Conservation (phyloP, 2,888 invertebrate genomes). For the Ochropleura plecta region DNA sequence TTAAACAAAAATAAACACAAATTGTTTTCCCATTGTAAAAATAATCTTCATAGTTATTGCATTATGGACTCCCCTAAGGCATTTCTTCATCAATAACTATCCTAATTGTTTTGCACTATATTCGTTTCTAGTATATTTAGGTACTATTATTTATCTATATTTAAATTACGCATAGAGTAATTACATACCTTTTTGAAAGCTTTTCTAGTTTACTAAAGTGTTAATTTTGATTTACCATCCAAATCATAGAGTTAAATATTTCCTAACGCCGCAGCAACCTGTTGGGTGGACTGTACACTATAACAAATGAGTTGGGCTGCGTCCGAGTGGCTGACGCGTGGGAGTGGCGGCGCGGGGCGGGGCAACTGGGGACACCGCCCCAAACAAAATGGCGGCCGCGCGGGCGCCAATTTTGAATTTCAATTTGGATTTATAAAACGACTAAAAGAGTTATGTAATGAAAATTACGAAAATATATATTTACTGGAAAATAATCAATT, state of each 20-base stretch:
- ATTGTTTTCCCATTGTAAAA: neutral
- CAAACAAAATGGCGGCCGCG: slow-evolving; percentile 91
- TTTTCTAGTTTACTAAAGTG: neutral
- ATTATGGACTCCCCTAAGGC: neutral
- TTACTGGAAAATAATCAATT: too few relatives aligned
- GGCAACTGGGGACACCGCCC: slow-evolving; percentile 89
- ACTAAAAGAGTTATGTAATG: slow-evolving; percentile 15
- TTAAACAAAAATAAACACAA: too few relatives aligned
- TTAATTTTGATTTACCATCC: neutral
- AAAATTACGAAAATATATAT: slow-evolving; percentile 11
- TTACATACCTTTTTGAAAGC: neutral
- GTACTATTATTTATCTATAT: neutral
- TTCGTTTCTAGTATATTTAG: neutral
- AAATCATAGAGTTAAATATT: slow-evolving; percentile 24
- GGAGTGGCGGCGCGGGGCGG: slow-evolving; percentile 89
- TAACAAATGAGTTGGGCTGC: slow-evolving; percentile 90
- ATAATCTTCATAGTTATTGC: too few relatives aligned
- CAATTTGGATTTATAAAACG: slow-evolving; percentile 60
- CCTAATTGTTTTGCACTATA: neutral
- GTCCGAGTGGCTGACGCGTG: slow-evolving; percentile 86
- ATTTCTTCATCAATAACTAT: neutral
- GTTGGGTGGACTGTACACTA: slow-evolving; percentile 83
- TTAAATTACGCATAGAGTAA: neutral
- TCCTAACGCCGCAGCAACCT: slow-evolving; percentile 71
- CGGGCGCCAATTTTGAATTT: slow-evolving; percentile 91